Conservation (phyloP, 2,797 vertebrate genomes). For the Paratrypauchen microcephalus region DNA sequence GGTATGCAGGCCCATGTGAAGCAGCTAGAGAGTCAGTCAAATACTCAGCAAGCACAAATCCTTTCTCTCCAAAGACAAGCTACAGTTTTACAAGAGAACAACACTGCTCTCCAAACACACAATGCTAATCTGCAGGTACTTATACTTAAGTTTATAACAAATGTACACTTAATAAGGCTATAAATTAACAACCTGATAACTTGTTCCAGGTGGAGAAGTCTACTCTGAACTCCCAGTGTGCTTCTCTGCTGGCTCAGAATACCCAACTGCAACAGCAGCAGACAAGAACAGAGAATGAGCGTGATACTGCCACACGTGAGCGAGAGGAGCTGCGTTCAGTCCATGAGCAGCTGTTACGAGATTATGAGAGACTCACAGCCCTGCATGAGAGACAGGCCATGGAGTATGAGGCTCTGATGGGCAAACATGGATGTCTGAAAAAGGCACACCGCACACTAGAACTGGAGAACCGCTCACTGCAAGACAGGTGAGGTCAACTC, state of each 20-base stretch:
- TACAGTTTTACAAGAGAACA: constrained; percentile 88
- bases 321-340: constrained; percentile 83
- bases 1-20: constrained; percentile 86
- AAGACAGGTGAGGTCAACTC: constrained; percentile 80
- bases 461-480: constrained; percentile 88
- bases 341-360: constrained; percentile 86
- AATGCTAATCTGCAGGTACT: constrained; percentile 92
- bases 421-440: constrained; percentile 89
- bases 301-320: constrained; percentile 79
- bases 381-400: constrained; percentile 88
- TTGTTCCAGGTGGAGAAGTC: constrained; percentile 88
- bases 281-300: constrained; percentile 84
- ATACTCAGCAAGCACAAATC: constrained; percentile 87
- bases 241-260: constrained; percentile 92
- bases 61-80: constrained; percentile 90
- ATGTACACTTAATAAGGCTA: not conserved
- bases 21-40: constrained; percentile 86
- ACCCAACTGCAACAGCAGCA: constrained; percentile 88
- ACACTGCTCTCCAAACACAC: constrained; percentile 87
- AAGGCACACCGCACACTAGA: constrained; percentile 89
- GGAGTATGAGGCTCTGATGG: constrained; percentile 87
- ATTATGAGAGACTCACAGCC: constrained; percentile 88
- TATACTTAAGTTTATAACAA: not conserved
- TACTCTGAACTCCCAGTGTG: constrained; percentile 88
- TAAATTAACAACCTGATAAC: constrained; percentile 10